phyloP scores from a whole-genome alignment of 1,140 invertebrate genomes.

The Limonius californicus region DNA sequence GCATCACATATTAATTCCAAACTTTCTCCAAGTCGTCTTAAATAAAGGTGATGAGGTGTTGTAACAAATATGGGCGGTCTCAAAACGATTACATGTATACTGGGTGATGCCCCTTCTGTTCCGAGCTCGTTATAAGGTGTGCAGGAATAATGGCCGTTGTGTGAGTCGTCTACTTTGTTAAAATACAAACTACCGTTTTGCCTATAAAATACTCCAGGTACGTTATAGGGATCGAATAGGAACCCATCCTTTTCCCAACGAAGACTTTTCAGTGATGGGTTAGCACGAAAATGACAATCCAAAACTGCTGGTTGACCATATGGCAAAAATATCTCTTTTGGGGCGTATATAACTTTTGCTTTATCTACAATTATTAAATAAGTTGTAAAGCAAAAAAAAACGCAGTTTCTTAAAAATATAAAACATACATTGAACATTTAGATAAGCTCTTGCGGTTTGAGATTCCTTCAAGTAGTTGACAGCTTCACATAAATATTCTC shows the following conservation, averaged over 20 bases:
- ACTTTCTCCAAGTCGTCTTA: conserved; percentile 75
- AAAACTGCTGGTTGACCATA: conserved; percentile 85
- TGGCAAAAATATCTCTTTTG: conserved; percentile 80
- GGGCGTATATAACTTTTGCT: conserved; percentile 87
- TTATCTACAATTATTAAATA: conserved; percentile 75
- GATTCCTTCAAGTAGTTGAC: conserved; percentile 73
- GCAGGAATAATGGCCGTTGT: conserved; percentile 81
- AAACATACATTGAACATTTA: conserved; percentile 96
- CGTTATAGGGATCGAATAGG: conserved; percentile 87
- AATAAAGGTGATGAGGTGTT: conserved; percentile 75
- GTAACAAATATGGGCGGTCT: conserved; percentile 74
- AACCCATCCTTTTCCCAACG: conserved; percentile 94
- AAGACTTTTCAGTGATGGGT: conserved; percentile 88
- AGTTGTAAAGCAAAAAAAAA: too few species aligned
- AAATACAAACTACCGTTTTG: conserved; percentile 86
- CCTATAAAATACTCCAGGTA: conserved; percentile 79
- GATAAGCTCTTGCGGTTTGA: conserved; percentile 81
- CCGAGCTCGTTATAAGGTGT: conserved; percentile 89
- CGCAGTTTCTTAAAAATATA: conserved; percentile 47
- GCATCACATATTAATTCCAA: conserved; percentile 83
- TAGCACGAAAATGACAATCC: conserved; percentile 89
- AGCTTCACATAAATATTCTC: conserved; percentile 86
- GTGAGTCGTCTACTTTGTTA: conserved; percentile 66
- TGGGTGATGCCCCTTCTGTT: conserved; percentile 75
- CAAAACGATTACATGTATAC: conserved; percentile 86